Evolutionary conservation across 1,140 invertebrate species (phyloP), one percentile per base, ranked within the genome.

Genomic region (Phortica variegata): DNA sequence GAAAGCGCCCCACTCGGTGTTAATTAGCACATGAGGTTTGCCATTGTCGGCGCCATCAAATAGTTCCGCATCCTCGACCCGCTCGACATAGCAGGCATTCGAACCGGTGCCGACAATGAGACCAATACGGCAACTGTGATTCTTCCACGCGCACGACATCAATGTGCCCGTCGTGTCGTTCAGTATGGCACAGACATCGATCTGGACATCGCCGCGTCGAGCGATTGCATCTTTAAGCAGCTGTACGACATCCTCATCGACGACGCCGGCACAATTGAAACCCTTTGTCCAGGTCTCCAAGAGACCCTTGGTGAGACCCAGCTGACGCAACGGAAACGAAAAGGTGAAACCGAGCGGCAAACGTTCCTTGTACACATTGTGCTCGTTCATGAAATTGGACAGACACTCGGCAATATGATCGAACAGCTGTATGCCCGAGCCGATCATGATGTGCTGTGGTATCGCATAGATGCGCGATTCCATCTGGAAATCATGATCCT

Each of bases 71-170:
- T 89, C 88, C 56, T 85, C 83, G 20, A 85, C 83, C 51, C 87
- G 87, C 71, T 99, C 97, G 29, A 98, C 91, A 68, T 99, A 99
- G 77, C 96, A 98, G 3, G 95, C 95, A 80, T 99, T 99, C 39
- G 89, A 93, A 12, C 95, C 95, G 18, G 95, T 98, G 52, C 93
- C 93, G 54, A 95, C 85, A 73, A 97, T 97, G 38, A 97, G 82
- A 65, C 95, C 94, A 77, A 97, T 86, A 75, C 88, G 84, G 80
- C 93, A 96, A 72, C 91, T 87, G 72, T 86, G 88, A 75, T 98
- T 97, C 81, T 95, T 93, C 87, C 95, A 97, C 60, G 96, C 96
- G 80, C 95, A 99, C 21, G 96, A 97, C 95, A 99, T 98, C 39
- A 99, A 81, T 20, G 95, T 97, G 43, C 97, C 97, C 23, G 96